A percentile compares a stretch with the other conserved stretches of the same genome.
These are phyloP conservation scores for Leucoraja erinaceus DNA, from an alignment of 2,113 vertebrate genomes.

Conservation along the genomic window DNA sequence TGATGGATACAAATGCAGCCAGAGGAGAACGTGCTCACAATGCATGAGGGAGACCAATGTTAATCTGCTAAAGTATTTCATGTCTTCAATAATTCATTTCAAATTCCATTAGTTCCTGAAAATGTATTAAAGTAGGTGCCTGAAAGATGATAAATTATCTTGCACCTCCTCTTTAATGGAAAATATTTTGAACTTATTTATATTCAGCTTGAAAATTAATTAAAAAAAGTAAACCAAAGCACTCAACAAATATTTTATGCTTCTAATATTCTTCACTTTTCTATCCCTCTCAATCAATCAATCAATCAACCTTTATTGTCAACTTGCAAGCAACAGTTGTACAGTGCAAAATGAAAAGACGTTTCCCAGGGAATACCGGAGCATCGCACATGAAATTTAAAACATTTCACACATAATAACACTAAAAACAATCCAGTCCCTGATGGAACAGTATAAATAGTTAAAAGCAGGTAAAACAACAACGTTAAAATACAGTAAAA, in stretches of 20 bases:
- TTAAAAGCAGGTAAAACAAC: too few species aligned
- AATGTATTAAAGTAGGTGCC: neutral
- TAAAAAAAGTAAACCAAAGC: neutral
- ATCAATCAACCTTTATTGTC: too few species aligned
- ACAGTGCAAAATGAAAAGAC: too few species aligned
- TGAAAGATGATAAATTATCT: neutral
- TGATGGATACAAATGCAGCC: neutral
- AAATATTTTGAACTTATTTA: neutral
- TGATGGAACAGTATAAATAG: too few species aligned
- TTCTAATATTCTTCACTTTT: neutral
- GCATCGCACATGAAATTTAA: too few species aligned
- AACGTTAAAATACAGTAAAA: too few species aligned
- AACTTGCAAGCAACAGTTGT: too few species aligned
- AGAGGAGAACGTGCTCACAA: neutral
- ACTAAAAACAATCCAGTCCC: too few species aligned
- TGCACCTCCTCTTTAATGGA: neutral
- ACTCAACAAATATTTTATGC: neutral
- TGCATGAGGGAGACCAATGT: neutral
- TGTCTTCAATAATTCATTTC: neutral
- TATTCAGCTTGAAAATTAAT: neutral
- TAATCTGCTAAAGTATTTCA: neutral
- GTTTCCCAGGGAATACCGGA: too few species aligned
- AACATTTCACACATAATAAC: too few species aligned
- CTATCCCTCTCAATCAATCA: neutral
- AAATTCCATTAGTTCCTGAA: neutral